Percentiles rank a stretch among this genome's conserved stretches.
These are phyloP conservation scores for Acromyrmex heyeri DNA, from an alignment of 1,140 invertebrate species.

Conservation along the genomic window DNA sequence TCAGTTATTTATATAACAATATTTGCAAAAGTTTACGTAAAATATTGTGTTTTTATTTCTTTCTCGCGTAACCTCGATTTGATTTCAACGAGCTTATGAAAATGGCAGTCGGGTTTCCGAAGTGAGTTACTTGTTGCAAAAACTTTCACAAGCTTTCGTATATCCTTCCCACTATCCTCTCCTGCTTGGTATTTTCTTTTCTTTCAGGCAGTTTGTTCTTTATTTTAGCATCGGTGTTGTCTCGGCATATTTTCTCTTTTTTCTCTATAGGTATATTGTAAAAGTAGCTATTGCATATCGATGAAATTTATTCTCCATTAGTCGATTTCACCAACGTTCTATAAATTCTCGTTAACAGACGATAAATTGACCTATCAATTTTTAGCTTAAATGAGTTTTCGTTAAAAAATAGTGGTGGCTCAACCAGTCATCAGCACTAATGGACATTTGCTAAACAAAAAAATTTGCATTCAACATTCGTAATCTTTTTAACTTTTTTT, in stretches of 20 bases:
- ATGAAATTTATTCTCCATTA: constrained; percentile 50
- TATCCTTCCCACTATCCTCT: constrained; percentile 23
- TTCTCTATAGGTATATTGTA: not conserved
- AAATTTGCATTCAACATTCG: constrained; percentile 1
- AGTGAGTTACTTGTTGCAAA: constrained; percentile 66
- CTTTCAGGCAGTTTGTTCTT: constrained; percentile 37
- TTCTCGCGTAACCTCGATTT: constrained; percentile 58
- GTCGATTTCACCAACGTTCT: constrained; percentile 28
- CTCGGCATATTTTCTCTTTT: not conserved
- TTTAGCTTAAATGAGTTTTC: constrained; percentile 31
- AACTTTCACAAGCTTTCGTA: constrained; percentile 62
- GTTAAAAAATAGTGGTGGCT: constrained; percentile 31
- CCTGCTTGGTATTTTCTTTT: constrained; percentile 18
- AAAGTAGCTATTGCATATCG: constrained; percentile 41
- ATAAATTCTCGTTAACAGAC: constrained; percentile 27
- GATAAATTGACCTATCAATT: constrained; percentile 38
- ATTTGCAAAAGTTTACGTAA: constrained; percentile 1
- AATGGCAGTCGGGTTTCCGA: constrained; percentile 66
- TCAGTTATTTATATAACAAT: constrained; percentile 24
- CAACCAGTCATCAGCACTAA: not conserved
- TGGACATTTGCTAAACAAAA: constrained; percentile 6
- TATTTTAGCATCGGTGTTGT: constrained; percentile 10
- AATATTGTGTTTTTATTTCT: constrained; percentile 36
- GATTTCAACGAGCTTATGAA: constrained; percentile 72
- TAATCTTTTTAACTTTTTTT: constrained; percentile 15